A percentile compares a stretch with the other conserved stretches of the same genome.
phyloP scores from a whole-genome alignment of 2,888 invertebrate species.

The Acronicta leporina region DNA sequence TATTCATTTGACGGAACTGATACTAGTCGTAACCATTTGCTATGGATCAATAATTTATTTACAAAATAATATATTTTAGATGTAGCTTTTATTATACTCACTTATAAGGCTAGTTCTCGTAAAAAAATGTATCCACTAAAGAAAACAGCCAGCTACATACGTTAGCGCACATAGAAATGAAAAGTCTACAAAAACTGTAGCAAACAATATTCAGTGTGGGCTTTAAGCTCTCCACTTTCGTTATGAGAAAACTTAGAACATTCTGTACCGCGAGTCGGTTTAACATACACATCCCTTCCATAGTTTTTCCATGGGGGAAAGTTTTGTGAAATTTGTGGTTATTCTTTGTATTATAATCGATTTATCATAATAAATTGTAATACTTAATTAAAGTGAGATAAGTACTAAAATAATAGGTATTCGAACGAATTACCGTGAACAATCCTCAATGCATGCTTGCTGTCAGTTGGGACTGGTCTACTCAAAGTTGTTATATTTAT shows the following conservation, averaged over 20 bases:
- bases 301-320: constrained; percentile 16
- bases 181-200: constrained; percentile 52
- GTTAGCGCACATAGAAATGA: constrained; percentile 40
- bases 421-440: too few relatives aligned
- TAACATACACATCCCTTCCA: constrained; percentile 9
- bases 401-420: too few relatives aligned
- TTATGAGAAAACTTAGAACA: constrained; percentile 74
- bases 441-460: too few relatives aligned
- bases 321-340: constrained; percentile 23
- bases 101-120: not conserved
- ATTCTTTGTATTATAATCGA: not conserved
- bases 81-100: not conserved
- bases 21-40: too few relatives aligned
- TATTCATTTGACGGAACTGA: too few relatives aligned
- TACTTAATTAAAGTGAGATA: too few relatives aligned
- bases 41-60: too few relatives aligned
- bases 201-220: constrained; percentile 45
- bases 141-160: constrained; percentile 33
- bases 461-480: too few relatives aligned
- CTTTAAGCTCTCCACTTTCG: constrained; percentile 64
- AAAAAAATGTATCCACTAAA: constrained; percentile 1
- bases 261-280: constrained; percentile 47
- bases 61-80: too few relatives aligned
- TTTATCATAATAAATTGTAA: too few relatives aligned
- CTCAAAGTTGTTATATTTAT: too few relatives aligned